Evolutionary conservation across 2,113 vertebrate species (phyloP).

Genomic region (Rhinoptilus africanus): DNA sequence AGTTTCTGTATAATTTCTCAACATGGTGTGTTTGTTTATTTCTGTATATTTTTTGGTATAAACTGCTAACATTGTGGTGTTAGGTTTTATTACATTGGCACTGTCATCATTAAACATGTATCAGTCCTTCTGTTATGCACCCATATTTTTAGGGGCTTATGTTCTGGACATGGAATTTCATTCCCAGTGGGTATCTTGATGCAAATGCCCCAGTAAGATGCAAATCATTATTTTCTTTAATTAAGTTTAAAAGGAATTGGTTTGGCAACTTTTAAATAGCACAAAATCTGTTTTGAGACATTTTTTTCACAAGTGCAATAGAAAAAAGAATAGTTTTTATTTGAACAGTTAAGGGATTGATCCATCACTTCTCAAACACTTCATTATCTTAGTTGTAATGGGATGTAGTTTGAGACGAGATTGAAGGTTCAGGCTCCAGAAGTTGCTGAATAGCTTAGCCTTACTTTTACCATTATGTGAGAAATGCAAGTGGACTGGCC

Average conservation of each 20-base stretch:
- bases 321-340: neutral
- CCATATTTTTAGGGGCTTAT: neutral
- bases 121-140: neutral
- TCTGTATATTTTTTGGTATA: constrained; percentile 69
- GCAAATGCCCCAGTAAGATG: neutral
- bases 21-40: constrained; percentile 70
- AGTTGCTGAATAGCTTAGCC: neutral
- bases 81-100: constrained; percentile 63
- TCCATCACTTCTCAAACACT: neutral
- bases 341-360: neutral
- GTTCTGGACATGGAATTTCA: neutral
- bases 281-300: neutral
- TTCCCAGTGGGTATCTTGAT: neutral
- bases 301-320: neutral
- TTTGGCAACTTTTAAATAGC: neutral
- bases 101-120: constrained; percentile 4
- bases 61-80: constrained; percentile 41
- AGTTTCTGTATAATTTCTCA: constrained; percentile 70
- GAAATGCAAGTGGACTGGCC: neutral
- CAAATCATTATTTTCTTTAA: neutral
- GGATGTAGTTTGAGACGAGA: neutral
- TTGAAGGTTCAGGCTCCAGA: neutral
- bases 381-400: neutral
- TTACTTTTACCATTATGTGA: neutral
- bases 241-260: neutral